Evolutionary conservation across 2,113 vertebrate species (phyloP).

Genomic region (Syngnathus floridae): DNA sequence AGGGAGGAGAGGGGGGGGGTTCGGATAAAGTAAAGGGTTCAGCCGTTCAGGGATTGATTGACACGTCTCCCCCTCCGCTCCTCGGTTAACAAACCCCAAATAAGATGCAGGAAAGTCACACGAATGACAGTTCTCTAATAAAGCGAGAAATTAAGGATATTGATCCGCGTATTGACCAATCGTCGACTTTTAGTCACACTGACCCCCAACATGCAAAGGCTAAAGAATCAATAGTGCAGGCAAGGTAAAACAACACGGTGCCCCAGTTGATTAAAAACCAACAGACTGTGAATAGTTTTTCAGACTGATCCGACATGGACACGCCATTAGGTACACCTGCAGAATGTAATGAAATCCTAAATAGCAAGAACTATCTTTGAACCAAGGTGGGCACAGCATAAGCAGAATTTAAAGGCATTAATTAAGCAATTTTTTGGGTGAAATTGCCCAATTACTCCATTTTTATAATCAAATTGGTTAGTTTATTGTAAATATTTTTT

Average conservation of each 20-base stretch:
- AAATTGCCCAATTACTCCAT: too few relatives aligned
- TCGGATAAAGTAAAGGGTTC: background rate
- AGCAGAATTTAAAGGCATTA: too few relatives aligned
- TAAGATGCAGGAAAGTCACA: slow-evolving; percentile 38
- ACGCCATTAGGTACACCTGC: too few relatives aligned
- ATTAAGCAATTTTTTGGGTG: too few relatives aligned
- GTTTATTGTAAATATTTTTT: too few relatives aligned
- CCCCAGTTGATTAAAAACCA: background rate
- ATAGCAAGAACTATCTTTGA: too few relatives aligned
- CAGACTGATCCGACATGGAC: too few relatives aligned
- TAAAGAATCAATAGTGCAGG: background rate
- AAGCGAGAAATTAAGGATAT: slow-evolving; percentile 24
- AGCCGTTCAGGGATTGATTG: slow-evolving; percentile 40
- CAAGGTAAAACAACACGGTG: background rate
- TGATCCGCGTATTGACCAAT: slow-evolving; percentile 27
- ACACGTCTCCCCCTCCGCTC: slow-evolving; percentile 22
- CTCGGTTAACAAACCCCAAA: slow-evolving; percentile 46
- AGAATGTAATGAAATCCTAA: too few relatives aligned
- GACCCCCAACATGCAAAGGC: background rate
- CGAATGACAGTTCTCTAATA: slow-evolving; percentile 19
- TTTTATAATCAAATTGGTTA: too few relatives aligned
- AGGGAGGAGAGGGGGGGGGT: background rate
- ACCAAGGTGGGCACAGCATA: too few relatives aligned
- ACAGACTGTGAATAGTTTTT: too few relatives aligned
- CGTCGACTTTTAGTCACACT: background rate